Conservation (phyloP, 2,888 invertebrate species). For the Trichopoda pennipes region DNA sequence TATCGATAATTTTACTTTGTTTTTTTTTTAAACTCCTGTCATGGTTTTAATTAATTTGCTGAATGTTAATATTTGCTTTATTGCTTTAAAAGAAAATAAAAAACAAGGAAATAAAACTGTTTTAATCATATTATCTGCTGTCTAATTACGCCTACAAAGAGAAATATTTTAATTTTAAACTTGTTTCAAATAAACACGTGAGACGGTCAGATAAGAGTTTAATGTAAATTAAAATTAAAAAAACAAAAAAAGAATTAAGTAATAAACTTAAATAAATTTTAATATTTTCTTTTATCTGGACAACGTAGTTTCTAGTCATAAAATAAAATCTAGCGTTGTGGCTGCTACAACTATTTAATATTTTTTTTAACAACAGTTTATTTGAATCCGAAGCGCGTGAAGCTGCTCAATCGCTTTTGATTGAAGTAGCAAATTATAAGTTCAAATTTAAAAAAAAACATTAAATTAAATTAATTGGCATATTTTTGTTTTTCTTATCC, state of each 20-base stretch:
- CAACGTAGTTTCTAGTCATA: too few relatives aligned
- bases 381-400: too few relatives aligned
- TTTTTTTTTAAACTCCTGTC: neutral
- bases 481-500: too few relatives aligned
- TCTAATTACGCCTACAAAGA: constrained; percentile 9
- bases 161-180: constrained; percentile 24
- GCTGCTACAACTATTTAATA: too few relatives aligned
- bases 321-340: too few relatives aligned
- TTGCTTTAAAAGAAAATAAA: constrained; percentile 8
- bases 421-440: too few relatives aligned
- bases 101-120: constrained; percentile 13
- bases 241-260: neutral
- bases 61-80: constrained; percentile 34
- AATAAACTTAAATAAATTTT: neutral
- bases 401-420: too few relatives aligned
- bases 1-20: constrained; percentile 16
- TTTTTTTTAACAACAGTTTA: too few relatives aligned
- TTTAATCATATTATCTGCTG: constrained; percentile 32
- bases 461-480: too few relatives aligned
- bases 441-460: too few relatives aligned
- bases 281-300: too few relatives aligned
- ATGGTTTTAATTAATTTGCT: constrained; percentile 38
- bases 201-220: neutral
- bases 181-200: constrained; percentile 11
- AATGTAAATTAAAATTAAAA: neutral